phyloP scores from a whole-genome alignment of 2,113 vertebrate genomes.

The Caracal caracal region DNA sequence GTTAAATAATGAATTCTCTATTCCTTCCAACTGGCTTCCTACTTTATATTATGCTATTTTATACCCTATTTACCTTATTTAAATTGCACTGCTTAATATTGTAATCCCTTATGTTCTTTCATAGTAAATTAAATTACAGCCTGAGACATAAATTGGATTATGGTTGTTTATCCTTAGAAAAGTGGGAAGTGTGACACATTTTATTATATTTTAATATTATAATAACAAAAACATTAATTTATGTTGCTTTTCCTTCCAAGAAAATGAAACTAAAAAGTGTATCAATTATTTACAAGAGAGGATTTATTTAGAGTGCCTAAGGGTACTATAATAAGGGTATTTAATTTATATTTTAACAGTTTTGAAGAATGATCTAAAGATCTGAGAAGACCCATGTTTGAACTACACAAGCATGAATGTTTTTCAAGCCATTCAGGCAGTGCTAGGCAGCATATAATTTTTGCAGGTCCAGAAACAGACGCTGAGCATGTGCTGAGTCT shows the following conservation, averaged over 20 bases:
- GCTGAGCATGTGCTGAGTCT: not conserved
- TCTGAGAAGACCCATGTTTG: not conserved
- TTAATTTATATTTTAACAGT: conserved; percentile 42
- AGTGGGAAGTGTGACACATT: not conserved
- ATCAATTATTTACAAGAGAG: conserved; percentile 16
- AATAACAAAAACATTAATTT: conserved; percentile 32
- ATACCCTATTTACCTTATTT: not conserved
- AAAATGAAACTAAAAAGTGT: conserved; percentile 41
- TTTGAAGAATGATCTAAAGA: conserved; percentile 11
- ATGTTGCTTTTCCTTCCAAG: not conserved
- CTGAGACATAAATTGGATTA: conserved; percentile 19
- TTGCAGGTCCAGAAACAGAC: not conserved
- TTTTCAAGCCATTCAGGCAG: not conserved
- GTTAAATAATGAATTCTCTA: conserved; percentile 6
- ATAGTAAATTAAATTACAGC: conserved; percentile 9
- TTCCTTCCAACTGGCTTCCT: not conserved
- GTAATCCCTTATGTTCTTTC: not conserved
- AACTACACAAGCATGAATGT: not conserved
- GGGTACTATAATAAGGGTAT: not conserved
- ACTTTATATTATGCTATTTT: conserved; percentile 8
- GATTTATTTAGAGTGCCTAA: not conserved
- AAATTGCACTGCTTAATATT: not conserved
- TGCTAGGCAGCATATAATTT: not conserved
- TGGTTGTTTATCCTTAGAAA: not conserved
- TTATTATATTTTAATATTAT: conserved; percentile 44